These are phyloP conservation scores for Festucalex cinctus DNA, from an alignment of 2,113 vertebrate genomes.

Conservation along the genomic window DNA sequence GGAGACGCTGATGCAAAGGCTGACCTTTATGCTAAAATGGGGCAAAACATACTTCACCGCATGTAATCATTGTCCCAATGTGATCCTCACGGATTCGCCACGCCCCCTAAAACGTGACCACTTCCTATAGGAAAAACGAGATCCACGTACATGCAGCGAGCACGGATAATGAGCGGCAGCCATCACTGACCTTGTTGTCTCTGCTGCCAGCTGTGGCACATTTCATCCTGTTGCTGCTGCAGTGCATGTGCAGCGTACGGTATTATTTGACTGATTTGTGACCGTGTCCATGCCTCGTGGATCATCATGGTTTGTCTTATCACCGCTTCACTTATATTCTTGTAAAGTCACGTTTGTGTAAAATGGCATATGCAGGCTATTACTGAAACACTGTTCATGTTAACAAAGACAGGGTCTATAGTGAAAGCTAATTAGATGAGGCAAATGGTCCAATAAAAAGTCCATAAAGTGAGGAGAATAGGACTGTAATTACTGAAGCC, in stretches of 20 bases:
- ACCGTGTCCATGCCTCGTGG: not conserved
- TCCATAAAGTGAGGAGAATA: not conserved
- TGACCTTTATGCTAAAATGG: conserved; percentile 62
- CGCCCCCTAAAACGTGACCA: not conserved
- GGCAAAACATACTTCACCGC: conserved; percentile 18
- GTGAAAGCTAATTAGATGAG: not conserved
- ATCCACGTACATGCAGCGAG: not conserved
- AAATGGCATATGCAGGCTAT: not conserved
- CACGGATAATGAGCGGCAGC: conserved; percentile 1
- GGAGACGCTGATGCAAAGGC: conserved; percentile 51
- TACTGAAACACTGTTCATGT: not conserved
- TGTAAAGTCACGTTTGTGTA: not conserved
- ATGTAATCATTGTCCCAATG: not conserved
- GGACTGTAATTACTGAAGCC: not conserved
- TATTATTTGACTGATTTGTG: not conserved
- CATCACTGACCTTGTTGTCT: conserved; percentile 1
- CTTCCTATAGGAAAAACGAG: not conserved
- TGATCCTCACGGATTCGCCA: not conserved
- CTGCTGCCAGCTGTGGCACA: not conserved
- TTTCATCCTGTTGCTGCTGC: too few relatives aligned
- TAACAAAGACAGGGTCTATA: not conserved
- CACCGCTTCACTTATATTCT: not conserved
- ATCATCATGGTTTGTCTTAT: not conserved
- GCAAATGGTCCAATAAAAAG: not conserved
- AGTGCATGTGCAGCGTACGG: not conserved